Conservation (phyloP, 2,888 invertebrate species). For the Megalurothrips usitatus region DNA sequence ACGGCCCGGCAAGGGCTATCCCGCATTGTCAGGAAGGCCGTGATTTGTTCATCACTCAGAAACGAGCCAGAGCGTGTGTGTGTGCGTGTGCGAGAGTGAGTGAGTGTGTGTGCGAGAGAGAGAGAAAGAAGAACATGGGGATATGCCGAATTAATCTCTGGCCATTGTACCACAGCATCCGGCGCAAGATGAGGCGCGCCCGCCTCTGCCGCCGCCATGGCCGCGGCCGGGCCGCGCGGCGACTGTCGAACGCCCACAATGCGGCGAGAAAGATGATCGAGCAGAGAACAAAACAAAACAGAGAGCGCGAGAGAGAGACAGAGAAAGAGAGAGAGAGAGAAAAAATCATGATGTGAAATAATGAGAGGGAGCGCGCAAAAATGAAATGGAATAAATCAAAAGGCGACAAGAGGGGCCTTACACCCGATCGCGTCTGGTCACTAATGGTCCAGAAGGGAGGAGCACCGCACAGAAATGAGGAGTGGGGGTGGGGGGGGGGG, state of each 20-base stretch:
- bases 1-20: not conserved
- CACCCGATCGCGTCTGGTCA: no score
- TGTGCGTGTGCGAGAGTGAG: not conserved
- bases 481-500: no score
- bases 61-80: not conserved
- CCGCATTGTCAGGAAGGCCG: conserved; percentile 22
- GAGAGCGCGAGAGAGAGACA: not conserved
- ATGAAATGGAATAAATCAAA: not conserved
- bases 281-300: not conserved
- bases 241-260: conserved; percentile 13
- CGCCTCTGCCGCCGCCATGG: not conserved
- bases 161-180: conserved; percentile 16
- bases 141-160: conserved; percentile 16
- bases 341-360: not conserved
- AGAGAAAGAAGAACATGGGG: conserved; percentile 1
- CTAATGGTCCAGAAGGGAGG: no score
- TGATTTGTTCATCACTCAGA: not conserved
- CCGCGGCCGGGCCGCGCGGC: not conserved
- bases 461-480: no score
- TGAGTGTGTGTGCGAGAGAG: no score
- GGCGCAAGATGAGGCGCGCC: not conserved
- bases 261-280: not conserved
- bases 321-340: conserved; percentile 4
- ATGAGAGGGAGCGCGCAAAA: not conserved
- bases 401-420: no score